These are phyloP conservation scores for Cygnus olor DNA, from an alignment of 2,797 vertebrate genomes.

Conservation along the genomic window DNA sequence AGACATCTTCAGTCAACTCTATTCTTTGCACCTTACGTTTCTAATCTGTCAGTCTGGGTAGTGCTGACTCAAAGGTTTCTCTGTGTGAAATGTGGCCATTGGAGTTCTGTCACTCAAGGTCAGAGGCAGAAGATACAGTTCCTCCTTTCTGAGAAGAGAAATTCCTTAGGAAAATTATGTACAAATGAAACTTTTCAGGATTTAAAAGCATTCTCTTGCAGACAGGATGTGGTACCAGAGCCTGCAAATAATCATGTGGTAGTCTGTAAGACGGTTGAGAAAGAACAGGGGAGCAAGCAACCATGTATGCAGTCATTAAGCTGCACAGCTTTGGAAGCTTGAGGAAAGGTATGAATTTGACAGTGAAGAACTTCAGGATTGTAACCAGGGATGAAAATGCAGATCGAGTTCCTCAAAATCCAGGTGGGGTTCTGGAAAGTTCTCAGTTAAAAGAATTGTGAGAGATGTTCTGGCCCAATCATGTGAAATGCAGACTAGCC, in stretches of 20 bases:
- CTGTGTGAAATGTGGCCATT: not conserved
- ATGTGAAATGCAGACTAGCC: not conserved
- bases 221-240: not conserved
- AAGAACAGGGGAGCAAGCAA: not conserved
- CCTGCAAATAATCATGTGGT: not conserved
- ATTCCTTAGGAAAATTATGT: not conserved
- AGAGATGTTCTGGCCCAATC: accelerated
- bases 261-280: accelerated
- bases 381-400: not conserved
- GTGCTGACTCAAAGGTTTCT: not conserved
- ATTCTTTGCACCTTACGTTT: not conserved
- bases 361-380: not conserved
- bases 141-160: not conserved
- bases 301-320: not conserved
- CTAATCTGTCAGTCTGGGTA: not conserved
- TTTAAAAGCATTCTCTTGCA: not conserved
- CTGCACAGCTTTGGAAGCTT: not conserved
- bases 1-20: not conserved
- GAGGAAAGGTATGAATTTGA: not conserved
- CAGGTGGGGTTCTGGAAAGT: not conserved
- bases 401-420: not conserved
- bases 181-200: not conserved
- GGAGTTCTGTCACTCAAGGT: not conserved
- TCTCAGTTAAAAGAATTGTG: not conserved
- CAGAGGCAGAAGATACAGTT: not conserved